These are phyloP conservation scores for Cataglyphis altisquamis DNA, from an alignment of 2,888 invertebrate genomes.

Conservation along the genomic window DNA sequence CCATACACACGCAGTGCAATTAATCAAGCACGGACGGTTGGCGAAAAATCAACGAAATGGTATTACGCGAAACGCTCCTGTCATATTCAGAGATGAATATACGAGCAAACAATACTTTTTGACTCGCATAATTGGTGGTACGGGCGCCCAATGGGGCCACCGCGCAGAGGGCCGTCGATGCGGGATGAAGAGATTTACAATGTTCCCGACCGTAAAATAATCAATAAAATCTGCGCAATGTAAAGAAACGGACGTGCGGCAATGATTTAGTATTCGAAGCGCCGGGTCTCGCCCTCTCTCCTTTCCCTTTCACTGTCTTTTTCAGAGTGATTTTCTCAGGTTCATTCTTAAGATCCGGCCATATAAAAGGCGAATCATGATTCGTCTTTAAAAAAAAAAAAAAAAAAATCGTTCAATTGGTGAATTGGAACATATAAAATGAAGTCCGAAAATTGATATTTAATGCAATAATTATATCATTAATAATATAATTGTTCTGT, in stretches of 20 bases:
- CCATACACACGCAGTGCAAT: background rate
- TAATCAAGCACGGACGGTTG: background rate
- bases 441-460: background rate
- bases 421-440: background rate
- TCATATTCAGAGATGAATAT: slow-evolving; percentile 54
- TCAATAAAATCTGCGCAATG: slow-evolving; percentile 85
- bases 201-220: slow-evolving; percentile 85
- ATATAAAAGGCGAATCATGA: slow-evolving; percentile 13
- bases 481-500: background rate
- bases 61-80: slow-evolving; percentile 25
- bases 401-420: background rate
- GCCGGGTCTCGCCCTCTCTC: slow-evolving; percentile 42
- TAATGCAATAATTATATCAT: background rate
- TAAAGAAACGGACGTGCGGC: slow-evolving; percentile 85
- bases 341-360: slow-evolving; percentile 64
- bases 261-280: slow-evolving; percentile 82
- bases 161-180: slow-evolving; percentile 75
- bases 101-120: slow-evolving; percentile 74
- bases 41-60: slow-evolving; percentile 3
- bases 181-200: slow-evolving; percentile 85
- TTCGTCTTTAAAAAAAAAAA: background rate
- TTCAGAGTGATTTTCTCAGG: slow-evolving; percentile 47
- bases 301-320: slow-evolving; percentile 32
- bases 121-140: slow-evolving; percentile 81
- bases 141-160: slow-evolving; percentile 73